Evolutionary conservation across 2,113 vertebrate species (phyloP), one percentile per base, ranked within the genome.

Genomic region (Brachyhypopomus occidentalis): DNA sequence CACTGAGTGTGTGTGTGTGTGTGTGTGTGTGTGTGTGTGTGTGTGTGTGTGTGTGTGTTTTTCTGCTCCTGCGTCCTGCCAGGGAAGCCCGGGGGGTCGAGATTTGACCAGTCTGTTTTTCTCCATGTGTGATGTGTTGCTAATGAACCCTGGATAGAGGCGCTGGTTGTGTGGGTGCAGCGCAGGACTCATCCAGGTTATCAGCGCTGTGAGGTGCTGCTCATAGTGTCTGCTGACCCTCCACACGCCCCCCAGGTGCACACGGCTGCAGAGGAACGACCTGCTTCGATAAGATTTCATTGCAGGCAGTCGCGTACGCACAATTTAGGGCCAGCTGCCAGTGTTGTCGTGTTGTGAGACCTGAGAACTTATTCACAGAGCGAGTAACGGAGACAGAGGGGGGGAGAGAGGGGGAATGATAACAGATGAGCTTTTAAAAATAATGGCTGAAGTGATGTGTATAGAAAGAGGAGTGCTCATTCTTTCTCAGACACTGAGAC

Each of bases 391-490:
- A 63, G 36, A 60, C 19, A 27, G 27, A 41, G 64, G 20, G 52
- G 25, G 25, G 55, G 55, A 20, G 79, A 88, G 69, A 77, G 78
- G 83, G 87, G 86, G 88, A 92, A 91, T 88, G 87, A 81, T 86
- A 90, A 92, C 91, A 90, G 93, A 94, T 91, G 91, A 90, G 88
- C 90, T 91, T 89, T 92, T 92, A 92, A 92, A 94, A 94, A 91
- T 93, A 92, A 94, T 88, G 94, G 92, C 93, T 94, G 88, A 94
- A 90, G 84, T 88, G 81, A 87, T 88, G 87, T 92, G 92, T 92
- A 92, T 92, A 93, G 92, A 90, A 92, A 88, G 87, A 92, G 0
- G 20, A 78, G 86, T 91, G 89, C 79, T 92, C 91, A 78, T 67
- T 81, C 79, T 83, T 88, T 89, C 85, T 84, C 87, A 85, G 81